Conservation (phyloP, 2,797 vertebrate genomes). For the Phyllotis vaccarum region DNA sequence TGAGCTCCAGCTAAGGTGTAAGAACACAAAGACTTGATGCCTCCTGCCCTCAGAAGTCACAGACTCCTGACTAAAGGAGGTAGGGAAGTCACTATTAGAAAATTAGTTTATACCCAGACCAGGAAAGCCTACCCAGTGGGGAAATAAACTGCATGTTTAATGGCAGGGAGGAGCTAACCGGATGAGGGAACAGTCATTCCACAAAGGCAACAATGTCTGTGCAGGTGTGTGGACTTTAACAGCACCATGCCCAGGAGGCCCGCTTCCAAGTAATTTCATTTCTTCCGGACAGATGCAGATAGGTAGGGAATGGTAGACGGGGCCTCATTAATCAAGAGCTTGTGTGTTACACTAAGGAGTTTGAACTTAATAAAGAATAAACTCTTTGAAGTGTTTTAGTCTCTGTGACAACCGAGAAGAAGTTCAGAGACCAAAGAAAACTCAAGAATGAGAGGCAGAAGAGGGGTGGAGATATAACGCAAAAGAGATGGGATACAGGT, state of each 20-base stretch:
- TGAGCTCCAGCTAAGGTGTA: constrained; percentile 39
- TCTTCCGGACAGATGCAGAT: neutral
- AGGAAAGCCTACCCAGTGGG: neutral
- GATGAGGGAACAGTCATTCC: neutral
- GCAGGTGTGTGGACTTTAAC: neutral
- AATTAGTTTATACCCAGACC: neutral
- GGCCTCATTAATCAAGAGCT: neutral
- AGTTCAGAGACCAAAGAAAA: neutral
- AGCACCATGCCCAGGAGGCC: neutral
- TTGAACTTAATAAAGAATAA: constrained; percentile 56
- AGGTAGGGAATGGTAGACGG: neutral
- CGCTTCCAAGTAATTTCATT: neutral
- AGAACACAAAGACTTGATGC: neutral
- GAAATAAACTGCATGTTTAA: neutral
- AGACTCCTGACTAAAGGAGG: neutral
- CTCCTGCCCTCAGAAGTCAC: constrained; percentile 9
- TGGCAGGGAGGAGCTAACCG: constrained; percentile 15
- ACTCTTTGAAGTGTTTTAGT: neutral
- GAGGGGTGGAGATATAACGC: neutral
- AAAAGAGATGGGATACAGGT: neutral
- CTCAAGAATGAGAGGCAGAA: no score
- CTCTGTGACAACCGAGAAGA: neutral
- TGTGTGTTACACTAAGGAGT: neutral
- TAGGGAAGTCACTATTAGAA: neutral
- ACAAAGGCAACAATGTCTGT: neutral